Percentiles rank a stretch among this genome's conserved stretches.
phyloP scores from a whole-genome alignment of 2,113 vertebrate species.

The Catharus bicknelli region DNA sequence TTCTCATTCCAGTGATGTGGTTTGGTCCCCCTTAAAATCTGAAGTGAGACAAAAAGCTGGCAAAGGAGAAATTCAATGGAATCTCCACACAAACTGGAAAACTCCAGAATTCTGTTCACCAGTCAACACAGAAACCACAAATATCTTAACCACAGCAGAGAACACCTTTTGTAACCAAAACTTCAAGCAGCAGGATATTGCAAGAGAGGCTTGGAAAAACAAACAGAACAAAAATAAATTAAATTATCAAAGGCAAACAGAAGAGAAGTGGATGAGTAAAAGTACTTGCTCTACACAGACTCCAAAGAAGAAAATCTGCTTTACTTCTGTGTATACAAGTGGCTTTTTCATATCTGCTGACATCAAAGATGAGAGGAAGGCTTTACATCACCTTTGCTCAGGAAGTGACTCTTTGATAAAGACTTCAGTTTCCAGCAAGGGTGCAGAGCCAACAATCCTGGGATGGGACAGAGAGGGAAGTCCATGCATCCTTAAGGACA shows the following conservation, averaged over 20 bases:
- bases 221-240: neutral
- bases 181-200: neutral
- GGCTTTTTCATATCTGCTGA: slow-evolving; percentile 17
- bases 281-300: neutral
- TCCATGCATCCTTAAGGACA: neutral
- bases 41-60: neutral
- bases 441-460: neutral
- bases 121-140: neutral
- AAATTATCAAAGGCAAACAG: neutral
- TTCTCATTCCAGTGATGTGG: neutral
- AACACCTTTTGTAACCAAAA: neutral
- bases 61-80: slow-evolving; percentile 9
- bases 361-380: neutral
- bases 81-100: neutral
- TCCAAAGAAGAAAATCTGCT: slow-evolving; percentile 9
- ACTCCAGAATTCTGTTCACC: neutral
- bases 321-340: slow-evolving; percentile 1
- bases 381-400: neutral
- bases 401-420: neutral
- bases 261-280: neutral
- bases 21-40: neutral
- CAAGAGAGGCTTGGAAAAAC: neutral
- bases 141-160: neutral
- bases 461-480: neutral
- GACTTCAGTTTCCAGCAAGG: neutral